A percentile compares a stretch with the other conserved stretches of the same genome.
These are phyloP conservation scores for Pararge aegeria DNA, from an alignment of 1,140 invertebrate species.

Conservation along the genomic window DNA sequence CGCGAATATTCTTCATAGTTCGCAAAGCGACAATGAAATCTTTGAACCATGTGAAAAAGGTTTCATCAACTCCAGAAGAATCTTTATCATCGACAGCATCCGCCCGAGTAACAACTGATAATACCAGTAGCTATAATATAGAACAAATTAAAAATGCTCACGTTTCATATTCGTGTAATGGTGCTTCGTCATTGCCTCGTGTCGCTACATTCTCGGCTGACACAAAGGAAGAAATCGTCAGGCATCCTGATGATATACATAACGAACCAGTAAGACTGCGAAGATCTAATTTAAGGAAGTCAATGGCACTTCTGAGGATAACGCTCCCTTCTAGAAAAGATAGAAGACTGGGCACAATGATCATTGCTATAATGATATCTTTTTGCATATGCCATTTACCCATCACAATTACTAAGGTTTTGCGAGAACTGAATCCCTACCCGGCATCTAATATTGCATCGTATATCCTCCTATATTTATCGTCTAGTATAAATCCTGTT, in stretches of 20 bases:
- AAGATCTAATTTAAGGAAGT: constrained; percentile 47
- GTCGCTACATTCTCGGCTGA: constrained; percentile 31
- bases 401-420: constrained; percentile 87
- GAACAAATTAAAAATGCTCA: constrained; percentile 18
- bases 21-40: constrained; percentile 85
- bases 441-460: constrained; percentile 85
- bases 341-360: constrained; percentile 89
- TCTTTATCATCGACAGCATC: constrained; percentile 34
- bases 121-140: constrained; percentile 20
- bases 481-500: constrained; percentile 91
- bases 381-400: constrained; percentile 91
- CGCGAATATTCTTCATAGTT: constrained; percentile 89
- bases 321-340: constrained; percentile 87
- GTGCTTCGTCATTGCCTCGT: constrained; percentile 7
- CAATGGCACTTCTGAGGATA: constrained; percentile 61
- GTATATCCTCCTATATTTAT: constrained; percentile 89
- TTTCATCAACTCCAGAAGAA: constrained; percentile 26
- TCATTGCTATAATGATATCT: constrained; percentile 89
- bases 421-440: constrained; percentile 80
- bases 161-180: constrained; percentile 3
- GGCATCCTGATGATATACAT: constrained; percentile 23
- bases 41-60: constrained; percentile 38
- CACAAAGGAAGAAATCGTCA: constrained; percentile 21
- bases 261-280: constrained; percentile 31
- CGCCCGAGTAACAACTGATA: constrained; percentile 21